These are phyloP conservation scores for Diplogasteroides magnus DNA, from an alignment of 1,140 invertebrate genomes.

Conservation along the genomic window DNA sequence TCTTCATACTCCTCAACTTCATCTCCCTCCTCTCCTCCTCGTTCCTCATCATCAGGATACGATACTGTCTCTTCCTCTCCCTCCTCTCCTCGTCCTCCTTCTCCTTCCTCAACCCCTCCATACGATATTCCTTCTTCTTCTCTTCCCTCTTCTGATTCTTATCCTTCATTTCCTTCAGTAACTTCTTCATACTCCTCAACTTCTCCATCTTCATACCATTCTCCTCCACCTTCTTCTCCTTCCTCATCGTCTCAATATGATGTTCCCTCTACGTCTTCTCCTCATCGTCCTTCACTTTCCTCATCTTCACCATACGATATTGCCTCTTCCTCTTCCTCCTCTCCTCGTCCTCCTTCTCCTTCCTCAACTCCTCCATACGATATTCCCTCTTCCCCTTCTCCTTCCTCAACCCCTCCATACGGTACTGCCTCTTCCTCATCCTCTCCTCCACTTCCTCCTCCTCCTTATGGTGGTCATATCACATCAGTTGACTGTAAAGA, in stretches of 20 bases:
- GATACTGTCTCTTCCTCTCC: too few species aligned
- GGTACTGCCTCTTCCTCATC: too few species aligned
- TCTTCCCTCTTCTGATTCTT: background rate
- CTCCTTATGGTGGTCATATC: background rate
- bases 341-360: too few species aligned
- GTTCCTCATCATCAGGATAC: background rate
- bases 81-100: too few species aligned
- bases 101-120: too few species aligned
- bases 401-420: background rate
- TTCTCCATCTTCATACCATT: background rate
- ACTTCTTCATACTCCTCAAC: background rate
- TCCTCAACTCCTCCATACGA: background rate
- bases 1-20: too few species aligned
- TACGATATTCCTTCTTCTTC: background rate
- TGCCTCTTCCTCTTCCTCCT: too few species aligned
- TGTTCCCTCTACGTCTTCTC: constrained; percentile 1
- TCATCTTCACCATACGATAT: background rate
- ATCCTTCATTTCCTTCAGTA: background rate
- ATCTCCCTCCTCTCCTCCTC: constrained; percentile 1
- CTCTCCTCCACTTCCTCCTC: background rate
- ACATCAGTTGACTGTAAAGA: background rate
- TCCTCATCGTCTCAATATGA: background rate
- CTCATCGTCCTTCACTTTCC: background rate
- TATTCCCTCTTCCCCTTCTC: background rate
- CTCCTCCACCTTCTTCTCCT: constrained; percentile 1